Evolutionary conservation across 2,888 invertebrate species (phyloP).

Genomic region (Ochropleura leucogaster): DNA sequence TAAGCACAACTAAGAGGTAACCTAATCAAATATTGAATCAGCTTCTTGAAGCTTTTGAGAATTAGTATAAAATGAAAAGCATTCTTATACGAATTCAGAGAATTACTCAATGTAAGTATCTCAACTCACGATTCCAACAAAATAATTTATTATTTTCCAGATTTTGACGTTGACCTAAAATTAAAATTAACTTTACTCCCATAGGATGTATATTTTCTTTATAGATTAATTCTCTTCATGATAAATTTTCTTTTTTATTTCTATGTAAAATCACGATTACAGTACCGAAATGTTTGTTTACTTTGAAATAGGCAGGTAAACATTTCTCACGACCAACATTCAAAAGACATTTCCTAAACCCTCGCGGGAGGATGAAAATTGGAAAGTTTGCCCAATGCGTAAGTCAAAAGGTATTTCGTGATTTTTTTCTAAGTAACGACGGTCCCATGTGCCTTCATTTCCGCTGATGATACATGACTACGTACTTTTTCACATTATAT

Average conservation of each 20-base stretch:
- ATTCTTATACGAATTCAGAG: slow-evolving; percentile 4
- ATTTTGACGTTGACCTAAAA: slow-evolving; percentile 23
- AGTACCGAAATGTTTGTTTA: slow-evolving; percentile 20
- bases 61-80: no score
- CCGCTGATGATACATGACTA: slow-evolving; percentile 22
- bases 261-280: slow-evolving; percentile 19
- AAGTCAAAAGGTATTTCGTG: slow-evolving; percentile 35
- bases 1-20: neutral
- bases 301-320: slow-evolving; percentile 13
- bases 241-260: slow-evolving; percentile 24
- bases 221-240: slow-evolving; percentile 13
- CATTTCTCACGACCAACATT: slow-evolving; percentile 3
- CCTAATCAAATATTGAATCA: slow-evolving; percentile 2
- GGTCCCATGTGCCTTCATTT: slow-evolving; percentile 27
- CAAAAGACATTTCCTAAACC: slow-evolving; percentile 28
- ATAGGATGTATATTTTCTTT: slow-evolving; percentile 26
- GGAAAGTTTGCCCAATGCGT: slow-evolving; percentile 28
- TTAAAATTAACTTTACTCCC: slow-evolving; percentile 51
- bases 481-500: slow-evolving; percentile 25
- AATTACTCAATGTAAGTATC: slow-evolving; percentile 12
- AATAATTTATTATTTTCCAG: slow-evolving; percentile 38
- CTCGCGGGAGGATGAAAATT: slow-evolving; percentile 28
- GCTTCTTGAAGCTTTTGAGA: neutral
- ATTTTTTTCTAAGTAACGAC: slow-evolving; percentile 25
- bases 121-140: slow-evolving; percentile 13